A percentile compares a stretch with the other conserved stretches of the same genome.
Conservation (phyloP, 2,888 invertebrate genomes). For the Troilus luridus region DNA sequence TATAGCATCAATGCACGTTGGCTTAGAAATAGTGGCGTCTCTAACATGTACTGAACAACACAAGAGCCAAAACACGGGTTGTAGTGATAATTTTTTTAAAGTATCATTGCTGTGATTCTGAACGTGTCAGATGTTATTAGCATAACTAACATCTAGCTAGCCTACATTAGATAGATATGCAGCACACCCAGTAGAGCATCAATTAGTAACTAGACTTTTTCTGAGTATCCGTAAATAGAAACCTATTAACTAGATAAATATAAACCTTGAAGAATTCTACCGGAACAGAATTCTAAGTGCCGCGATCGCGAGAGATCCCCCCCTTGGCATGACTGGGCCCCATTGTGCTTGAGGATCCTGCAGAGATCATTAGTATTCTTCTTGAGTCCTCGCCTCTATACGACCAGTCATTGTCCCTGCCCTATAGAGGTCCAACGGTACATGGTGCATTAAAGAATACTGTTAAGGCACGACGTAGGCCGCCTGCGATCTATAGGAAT, state of each 20-base stretch:
- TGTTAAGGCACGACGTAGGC: not conserved
- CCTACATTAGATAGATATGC: too few relatives aligned
- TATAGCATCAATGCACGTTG: too few relatives aligned
- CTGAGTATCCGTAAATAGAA: not conserved
- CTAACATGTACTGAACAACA: too few relatives aligned
- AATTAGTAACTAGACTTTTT: not conserved
- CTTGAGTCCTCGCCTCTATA: not conserved
- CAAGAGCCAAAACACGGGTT: too few relatives aligned
- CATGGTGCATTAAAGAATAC: slow-evolving; percentile 27
- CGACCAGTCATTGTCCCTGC: not conserved
- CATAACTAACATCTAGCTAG: too few relatives aligned
- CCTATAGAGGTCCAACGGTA: not conserved
- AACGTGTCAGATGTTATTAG: too few relatives aligned
- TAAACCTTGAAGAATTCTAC: not conserved
- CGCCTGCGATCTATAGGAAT: not conserved
- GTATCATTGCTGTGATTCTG: too few relatives aligned
- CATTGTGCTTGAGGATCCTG: not conserved
- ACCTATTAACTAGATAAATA: not conserved
- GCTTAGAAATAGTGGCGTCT: too few relatives aligned
- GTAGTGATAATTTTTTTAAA: too few relatives aligned
- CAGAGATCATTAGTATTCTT: slow-evolving; percentile 18
- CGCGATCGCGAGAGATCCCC: not conserved
- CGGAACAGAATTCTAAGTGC: not conserved
- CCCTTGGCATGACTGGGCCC: not conserved
- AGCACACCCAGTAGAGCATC: not conserved